phyloP scores from a whole-genome alignment of 2,888 invertebrate genomes.

The Rhagophthalmus giganteus region DNA sequence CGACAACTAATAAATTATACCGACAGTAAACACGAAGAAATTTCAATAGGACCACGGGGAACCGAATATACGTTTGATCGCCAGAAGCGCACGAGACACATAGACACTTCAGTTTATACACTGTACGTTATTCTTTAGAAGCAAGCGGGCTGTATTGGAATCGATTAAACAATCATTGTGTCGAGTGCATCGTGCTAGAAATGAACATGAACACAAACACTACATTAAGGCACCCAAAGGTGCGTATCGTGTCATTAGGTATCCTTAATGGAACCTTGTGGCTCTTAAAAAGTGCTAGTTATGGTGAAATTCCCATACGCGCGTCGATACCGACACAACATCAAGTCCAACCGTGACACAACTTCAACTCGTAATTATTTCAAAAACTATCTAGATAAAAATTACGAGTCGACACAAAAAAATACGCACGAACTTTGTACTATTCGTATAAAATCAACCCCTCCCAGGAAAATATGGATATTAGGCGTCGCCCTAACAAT shows the following conservation, averaged over 20 bases:
- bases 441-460: not conserved
- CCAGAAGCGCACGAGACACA: constrained; percentile 10
- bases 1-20: too few species aligned
- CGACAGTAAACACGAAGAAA: constrained; percentile 13
- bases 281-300: not conserved
- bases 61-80: constrained; percentile 11
- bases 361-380: too few species aligned
- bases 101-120: constrained; percentile 19
- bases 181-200: constrained; percentile 44
- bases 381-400: too few species aligned
- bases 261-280: constrained; percentile 29
- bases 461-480: too few species aligned
- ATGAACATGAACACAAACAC: constrained; percentile 46
- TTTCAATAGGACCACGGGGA: constrained; percentile 15
- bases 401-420: too few species aligned
- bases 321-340: too few species aligned
- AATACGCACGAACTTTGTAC: not conserved
- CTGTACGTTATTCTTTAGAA: constrained; percentile 38
- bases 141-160: constrained; percentile 45
- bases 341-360: too few species aligned
- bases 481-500: too few species aligned
- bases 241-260: constrained; percentile 37
- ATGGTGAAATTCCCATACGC: not conserved
- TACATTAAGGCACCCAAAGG: constrained; percentile 38
- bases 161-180: constrained; percentile 48